Base-by-base conservation (phyloP, 2,113 vertebrate species). In the Syngnathus scovelli region DNA sequence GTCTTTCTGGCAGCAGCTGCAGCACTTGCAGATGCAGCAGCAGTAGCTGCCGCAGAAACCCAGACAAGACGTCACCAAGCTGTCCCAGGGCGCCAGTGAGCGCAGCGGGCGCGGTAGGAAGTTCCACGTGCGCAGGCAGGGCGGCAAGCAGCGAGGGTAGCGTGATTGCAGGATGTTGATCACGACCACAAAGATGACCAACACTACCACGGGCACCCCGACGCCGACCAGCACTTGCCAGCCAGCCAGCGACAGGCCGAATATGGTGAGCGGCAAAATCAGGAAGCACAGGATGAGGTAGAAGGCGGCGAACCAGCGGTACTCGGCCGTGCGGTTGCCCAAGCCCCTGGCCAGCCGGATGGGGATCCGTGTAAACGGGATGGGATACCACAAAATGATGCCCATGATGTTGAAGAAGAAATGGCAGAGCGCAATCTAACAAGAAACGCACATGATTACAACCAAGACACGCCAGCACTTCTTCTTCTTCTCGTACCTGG, bases 361-460 rank as follows among this genome's bases (percentile, higher is more conserved):
- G 66, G 97, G 97, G 18, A 99, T 0, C 0, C 97, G 92, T 4
- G 81, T 94, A 65, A 89, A 88, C 1, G 97, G 97, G 61, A 99
- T 69, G 0, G 97, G 96, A 72, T 98, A 99, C 92, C 94, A 99
- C 43, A 99, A 87, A 4, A 94, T 0, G 78, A 99, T 98, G 10
- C 97, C 96, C 9, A 94, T 93, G 72, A 99, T 75, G 79, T 99
- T 99, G 90, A 99, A 99, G 91, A 99, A 96, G 80, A 99, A 99
- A 76, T 99, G 97, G 69, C 95, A 98, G 72, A 99, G 88, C 4
- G 97, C 93, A 68, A 99, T 94, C 97, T 99, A 87, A 18, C 90
- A 7, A 39, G 66, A 60, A 70, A 48, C 41, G 23, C 49, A 43
- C 11, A 12, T 6, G n/a, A 13, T 46, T 11, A 61, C 6, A 62